Evolutionary conservation across 2,888 invertebrate genomes (phyloP), one percentile per base, ranked within the genome.

Genomic region (Cantharis rufa): DNA sequence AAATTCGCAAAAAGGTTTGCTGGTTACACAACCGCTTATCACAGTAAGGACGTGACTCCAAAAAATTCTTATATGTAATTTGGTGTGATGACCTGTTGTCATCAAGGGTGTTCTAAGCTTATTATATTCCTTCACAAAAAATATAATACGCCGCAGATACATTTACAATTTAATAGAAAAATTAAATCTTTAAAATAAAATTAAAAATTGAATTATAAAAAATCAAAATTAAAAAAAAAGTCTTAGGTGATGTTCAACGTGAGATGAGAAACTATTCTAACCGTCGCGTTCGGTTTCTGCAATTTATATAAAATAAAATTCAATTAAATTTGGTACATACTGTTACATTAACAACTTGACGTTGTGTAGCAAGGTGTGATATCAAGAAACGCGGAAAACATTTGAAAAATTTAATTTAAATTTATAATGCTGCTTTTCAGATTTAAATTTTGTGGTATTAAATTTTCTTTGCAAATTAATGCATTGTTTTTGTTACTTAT

Each of bases 11-110:
- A 76, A 78, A 78, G 71, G 78, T 68, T 73, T 76, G 69, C 74
- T 76, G 71, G 69, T 75, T 77, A 77, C 72, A 77, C 74, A 48
- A 69, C 71, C 71, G 61, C 77, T 77, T 75, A 77, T 77, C 77
- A 75, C 71, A 62, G 73, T 71, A 71, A 28, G 70, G 72, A 77
- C 77, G 72, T 74, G 71, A 66, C 64, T 66, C 18, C 24, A 48
- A 48, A 48, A 48, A 48, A 48, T 48, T 48, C 48, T 9, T 48
- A 48, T 48, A 48, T 48, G 48, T 48, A 48, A 48, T 48, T 48
- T 48, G n/a, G 48, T 48, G n/a, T n/a, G 48, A 48, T 48, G 48
- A 48, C 48, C 48, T 48, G 48, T n/a, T 48, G 48, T 48, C n/a
- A 48, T 48, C 10, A 0, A 11, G n/a, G n/a, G n/a, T n/a, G n/a